Percentiles rank a stretch among this genome's conserved stretches.
These are phyloP conservation scores for Paracentrotus lividus DNA, from an alignment of 53 echinoderm and acorn worm species.

Conservation along the genomic window DNA sequence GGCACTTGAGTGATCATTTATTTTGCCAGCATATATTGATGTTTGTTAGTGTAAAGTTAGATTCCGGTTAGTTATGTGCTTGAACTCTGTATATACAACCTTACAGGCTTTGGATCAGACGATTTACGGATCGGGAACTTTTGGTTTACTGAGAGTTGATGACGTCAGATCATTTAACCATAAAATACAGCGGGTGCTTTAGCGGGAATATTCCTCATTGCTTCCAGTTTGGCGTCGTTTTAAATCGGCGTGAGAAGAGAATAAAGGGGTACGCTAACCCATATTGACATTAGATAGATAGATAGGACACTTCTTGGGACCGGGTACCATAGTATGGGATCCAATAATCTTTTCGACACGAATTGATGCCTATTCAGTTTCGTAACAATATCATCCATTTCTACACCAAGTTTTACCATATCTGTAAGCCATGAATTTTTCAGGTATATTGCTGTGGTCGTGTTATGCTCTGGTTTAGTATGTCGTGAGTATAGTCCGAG, in stretches of 20 bases:
- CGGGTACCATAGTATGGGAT: slow-evolving; percentile 51
- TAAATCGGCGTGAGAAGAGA: slow-evolving; percentile 59
- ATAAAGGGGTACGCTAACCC: slow-evolving; percentile 19
- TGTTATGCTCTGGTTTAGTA: background rate
- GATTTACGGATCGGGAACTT: slow-evolving; percentile 52
- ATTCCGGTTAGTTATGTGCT: slow-evolving; percentile 1
- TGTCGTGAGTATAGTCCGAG: background rate
- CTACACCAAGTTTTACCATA: slow-evolving; percentile 15
- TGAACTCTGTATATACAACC: slow-evolving; percentile 51
- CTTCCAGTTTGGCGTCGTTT: slow-evolving; percentile 6
- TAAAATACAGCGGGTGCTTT: slow-evolving; percentile 25
- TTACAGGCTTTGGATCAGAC: slow-evolving; percentile 62
- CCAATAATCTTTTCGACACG: slow-evolving; percentile 39
- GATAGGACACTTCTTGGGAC: slow-evolving; percentile 52
- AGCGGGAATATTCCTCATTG: slow-evolving; percentile 43
- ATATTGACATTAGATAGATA: slow-evolving; percentile 58
- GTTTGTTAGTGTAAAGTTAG: background rate
- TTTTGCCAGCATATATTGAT: background rate
- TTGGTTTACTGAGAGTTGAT: slow-evolving; percentile 39
- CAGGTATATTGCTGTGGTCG: background rate
- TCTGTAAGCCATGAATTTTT: slow-evolving; percentile 35
- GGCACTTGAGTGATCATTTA: background rate
- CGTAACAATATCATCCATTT: slow-evolving; percentile 51
- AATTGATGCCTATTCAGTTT: slow-evolving; percentile 66
- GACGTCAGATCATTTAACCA: slow-evolving; percentile 57